Conservation (phyloP, 64 coral and sea anemone genomes). For the Pocillopora damicornis region DNA sequence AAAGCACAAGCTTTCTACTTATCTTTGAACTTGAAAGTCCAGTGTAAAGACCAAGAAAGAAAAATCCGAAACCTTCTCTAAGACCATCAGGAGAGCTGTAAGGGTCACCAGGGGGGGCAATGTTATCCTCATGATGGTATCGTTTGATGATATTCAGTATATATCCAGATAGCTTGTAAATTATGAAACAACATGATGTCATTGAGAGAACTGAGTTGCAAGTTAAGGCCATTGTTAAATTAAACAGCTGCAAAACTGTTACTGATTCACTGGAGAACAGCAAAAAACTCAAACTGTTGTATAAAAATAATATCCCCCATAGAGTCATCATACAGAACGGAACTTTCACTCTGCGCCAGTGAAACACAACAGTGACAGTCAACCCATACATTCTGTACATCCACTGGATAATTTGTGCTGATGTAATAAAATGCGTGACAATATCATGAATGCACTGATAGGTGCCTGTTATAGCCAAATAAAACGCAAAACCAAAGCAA, state of each 20-base stretch:
- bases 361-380: conserved; percentile 72
- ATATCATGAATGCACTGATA: conserved; percentile 57
- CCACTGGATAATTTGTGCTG: conserved; percentile 68
- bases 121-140: conserved; percentile 66
- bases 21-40: conserved; percentile 80
- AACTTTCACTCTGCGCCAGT: conserved; percentile 83
- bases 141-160: conserved; percentile 48
- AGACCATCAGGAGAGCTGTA: conserved; percentile 76
- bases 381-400: conserved; percentile 93
- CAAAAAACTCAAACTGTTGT: conserved; percentile 56
- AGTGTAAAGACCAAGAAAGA: conserved; percentile 90
- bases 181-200: conserved; percentile 83
- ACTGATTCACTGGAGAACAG: conserved; percentile 63
- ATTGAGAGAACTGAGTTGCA: conserved; percentile 84
- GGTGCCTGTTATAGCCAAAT: conserved; percentile 37
- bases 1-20: conserved; percentile 84
- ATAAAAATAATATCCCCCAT: conserved; percentile 53
- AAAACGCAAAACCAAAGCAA: conserved; percentile 66
- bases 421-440: conserved; percentile 49
- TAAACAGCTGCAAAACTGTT: conserved; percentile 54
- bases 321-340: conserved; percentile 65
- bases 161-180: conserved; percentile 65
- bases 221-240: conserved; percentile 72
- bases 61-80: conserved; percentile 88
- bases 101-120: conserved; percentile 53